Conservation (phyloP, 2,888 invertebrate genomes). For the Xanthorhoe designata region DNA sequence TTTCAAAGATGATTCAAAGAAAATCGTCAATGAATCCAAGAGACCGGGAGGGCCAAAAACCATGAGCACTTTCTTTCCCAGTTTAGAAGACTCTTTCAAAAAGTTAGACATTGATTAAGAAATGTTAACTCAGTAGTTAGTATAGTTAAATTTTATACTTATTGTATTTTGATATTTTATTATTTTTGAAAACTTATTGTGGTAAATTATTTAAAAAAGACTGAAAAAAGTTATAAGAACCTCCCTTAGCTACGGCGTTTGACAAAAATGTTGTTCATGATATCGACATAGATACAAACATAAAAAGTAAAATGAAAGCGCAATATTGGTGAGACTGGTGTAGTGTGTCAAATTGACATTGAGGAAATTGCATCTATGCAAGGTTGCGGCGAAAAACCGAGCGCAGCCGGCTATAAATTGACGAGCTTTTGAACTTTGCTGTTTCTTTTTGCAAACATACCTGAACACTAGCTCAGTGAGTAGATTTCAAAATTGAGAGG, state of each 20-base stretch:
- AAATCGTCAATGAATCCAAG: conserved; percentile 63
- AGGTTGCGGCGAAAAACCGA: conserved; percentile 37
- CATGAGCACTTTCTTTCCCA: conserved; percentile 60
- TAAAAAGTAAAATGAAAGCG: background rate
- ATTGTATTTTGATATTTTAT: background rate
- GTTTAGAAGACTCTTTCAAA: conserved; percentile 61
- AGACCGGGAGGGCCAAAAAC: conserved; percentile 56
- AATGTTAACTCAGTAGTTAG: background rate
- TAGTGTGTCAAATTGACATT: conserved; percentile 35
- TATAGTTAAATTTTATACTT: background rate
- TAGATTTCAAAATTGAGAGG: conserved; percentile 12
- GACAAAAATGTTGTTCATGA: too few species aligned
- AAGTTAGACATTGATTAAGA: conserved; percentile 62
- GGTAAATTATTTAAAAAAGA: too few species aligned
- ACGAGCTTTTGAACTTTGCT: conserved; percentile 38
- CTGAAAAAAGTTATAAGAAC: too few species aligned
- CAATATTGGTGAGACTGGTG: conserved; percentile 8
- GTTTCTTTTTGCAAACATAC: conserved; percentile 26
- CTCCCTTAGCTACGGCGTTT: too few species aligned
- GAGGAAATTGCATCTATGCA: conserved; percentile 34
- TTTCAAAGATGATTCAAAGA: conserved; percentile 60
- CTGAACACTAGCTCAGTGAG: conserved; percentile 9
- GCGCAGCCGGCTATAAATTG: conserved; percentile 36
- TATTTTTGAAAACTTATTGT: background rate
- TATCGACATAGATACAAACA: background rate